These are phyloP conservation scores for Coptotermes formosanus DNA, from an alignment of 1,140 invertebrate genomes.

Conservation along the genomic window DNA sequence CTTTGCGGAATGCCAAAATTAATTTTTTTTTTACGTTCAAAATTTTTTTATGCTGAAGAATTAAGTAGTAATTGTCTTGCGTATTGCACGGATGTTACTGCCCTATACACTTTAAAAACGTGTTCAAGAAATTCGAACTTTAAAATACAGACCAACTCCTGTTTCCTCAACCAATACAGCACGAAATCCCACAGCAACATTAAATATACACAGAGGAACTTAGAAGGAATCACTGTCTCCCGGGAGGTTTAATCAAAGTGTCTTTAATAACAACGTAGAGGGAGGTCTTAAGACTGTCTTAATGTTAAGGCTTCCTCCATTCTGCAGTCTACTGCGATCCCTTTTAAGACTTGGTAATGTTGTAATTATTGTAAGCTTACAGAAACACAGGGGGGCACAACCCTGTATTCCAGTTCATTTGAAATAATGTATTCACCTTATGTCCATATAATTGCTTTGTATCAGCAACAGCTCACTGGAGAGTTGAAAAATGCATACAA, in stretches of 20 bases:
- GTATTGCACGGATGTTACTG: too few species aligned
- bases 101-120: too few species aligned
- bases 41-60: too few species aligned
- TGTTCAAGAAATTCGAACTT: neutral
- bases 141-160: neutral
- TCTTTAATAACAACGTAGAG: neutral
- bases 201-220: neutral
- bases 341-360: slow-evolving; percentile 14
- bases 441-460: neutral
- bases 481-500: too few species aligned
- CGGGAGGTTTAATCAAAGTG: slow-evolving; percentile 9
- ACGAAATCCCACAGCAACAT: neutral
- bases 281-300: neutral
- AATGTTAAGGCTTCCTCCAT: neutral
- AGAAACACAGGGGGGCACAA: neutral
- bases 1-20: too few species aligned
- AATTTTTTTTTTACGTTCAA: too few species aligned
- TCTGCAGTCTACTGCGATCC: neutral
- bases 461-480: too few species aligned
- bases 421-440: neutral
- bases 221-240: neutral
- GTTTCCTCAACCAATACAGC: neutral
- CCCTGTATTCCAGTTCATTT: neutral
- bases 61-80: too few species aligned
- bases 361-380: slow-evolving; percentile 13